Base-by-base conservation (phyloP, 2,888 invertebrate species). In the Diarsia rubi region DNA sequence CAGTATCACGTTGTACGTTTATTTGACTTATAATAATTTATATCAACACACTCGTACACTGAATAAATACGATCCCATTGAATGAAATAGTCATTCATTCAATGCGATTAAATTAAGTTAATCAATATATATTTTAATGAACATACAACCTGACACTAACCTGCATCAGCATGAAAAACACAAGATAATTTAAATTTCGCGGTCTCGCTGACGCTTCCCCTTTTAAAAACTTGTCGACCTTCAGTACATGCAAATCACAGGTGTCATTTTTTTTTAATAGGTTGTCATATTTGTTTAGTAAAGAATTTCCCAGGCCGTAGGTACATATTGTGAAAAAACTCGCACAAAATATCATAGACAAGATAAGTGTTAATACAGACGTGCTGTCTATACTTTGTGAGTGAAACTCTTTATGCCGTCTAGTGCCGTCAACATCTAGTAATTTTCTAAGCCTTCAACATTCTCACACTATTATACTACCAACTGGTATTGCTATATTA, bases 361-460 rank as follows among this genome's bases (percentile, higher is more conserved):
- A 57, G 24, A 16, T 9, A 57, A 31, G 19, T 27, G 19, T 3
- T 16, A 14, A 24, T 24, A 54, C 54, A 54, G 24, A 54, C 54
- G 2, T 54, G 54, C n/a, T 24, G 16, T 45, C 45, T n/a, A 14
- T 42, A 62, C 8, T 62, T 16, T 42, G 42, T 42, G 1, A 8
- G 16, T 24, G 4, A 24, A 45, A 44, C 4, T 49, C 14, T 60
- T 16, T 21, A 37, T 14, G 12, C 45, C 19, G 3, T n/a, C 16
- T 6, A 69, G 57, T 52, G 27, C 5, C 31, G 4, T 12, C 42
- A 63, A 54, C 37, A 75, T 60, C 31, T 60, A 64, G 3, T 52
- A 16, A 44, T 65, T 27, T 62, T 57, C 12, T 62, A 69, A 69
- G 42, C 60, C 31, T 47, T 31, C 63, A 72, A 67, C 12, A 31